A percentile compares a stretch with the other conserved stretches of the same genome.
Conservation (phyloP, 1,140 invertebrate species). For the Daktulosphaira vitifoliae region DNA sequence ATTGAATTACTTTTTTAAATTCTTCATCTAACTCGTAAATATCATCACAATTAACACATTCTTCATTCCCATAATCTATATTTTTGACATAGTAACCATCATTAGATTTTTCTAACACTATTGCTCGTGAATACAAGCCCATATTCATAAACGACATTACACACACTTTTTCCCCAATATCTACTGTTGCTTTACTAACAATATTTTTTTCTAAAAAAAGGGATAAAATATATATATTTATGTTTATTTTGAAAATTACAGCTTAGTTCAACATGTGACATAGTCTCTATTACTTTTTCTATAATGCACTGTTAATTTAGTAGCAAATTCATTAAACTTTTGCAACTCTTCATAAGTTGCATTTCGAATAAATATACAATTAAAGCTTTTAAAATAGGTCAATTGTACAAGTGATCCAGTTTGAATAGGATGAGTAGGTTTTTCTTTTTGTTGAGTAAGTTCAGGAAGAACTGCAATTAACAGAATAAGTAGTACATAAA, state of each 20-base stretch:
- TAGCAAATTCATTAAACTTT: not conserved
- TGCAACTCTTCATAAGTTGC: not conserved
- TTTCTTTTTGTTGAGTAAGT: too few relatives aligned
- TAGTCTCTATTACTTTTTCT: not conserved
- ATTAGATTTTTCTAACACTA: not conserved
- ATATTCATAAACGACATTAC: not conserved
- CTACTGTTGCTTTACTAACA: not conserved
- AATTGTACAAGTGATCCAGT: conserved; percentile 6
- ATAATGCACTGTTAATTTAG: not conserved
- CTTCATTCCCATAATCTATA: conserved; percentile 10
- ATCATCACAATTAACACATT: not conserved
- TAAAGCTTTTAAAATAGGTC: conserved; percentile 19
- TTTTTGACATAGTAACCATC: not conserved
- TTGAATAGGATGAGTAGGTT: conserved; percentile 3
- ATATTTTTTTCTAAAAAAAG: too few relatives aligned
- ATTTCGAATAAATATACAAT: conserved; percentile 17
- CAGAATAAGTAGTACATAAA: too few relatives aligned
- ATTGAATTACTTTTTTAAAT: conserved; percentile 6
- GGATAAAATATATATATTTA: too few relatives aligned
- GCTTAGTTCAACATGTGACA: too few relatives aligned
- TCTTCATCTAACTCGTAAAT: not conserved
- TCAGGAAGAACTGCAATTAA: too few relatives aligned
- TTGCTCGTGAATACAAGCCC: not conserved
- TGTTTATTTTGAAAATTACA: too few relatives aligned
- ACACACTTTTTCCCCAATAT: conserved; percentile 8